A percentile compares a stretch with the other conserved stretches of the same genome.
Evolutionary conservation across 1,140 invertebrate species (phyloP).

Genomic region (Fopius arisanus): DNA sequence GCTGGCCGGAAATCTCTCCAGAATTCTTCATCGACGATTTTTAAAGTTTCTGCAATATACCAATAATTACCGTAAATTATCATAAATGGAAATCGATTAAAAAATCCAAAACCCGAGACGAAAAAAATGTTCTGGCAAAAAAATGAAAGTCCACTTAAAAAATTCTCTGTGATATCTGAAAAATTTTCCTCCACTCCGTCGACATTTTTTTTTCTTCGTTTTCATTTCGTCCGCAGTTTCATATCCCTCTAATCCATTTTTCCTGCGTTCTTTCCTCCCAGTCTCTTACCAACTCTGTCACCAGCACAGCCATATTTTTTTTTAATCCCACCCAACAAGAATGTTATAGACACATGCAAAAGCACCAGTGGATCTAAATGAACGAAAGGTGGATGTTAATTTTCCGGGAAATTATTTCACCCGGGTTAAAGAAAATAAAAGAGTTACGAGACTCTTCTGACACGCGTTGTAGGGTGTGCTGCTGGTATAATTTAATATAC

Average conservation of each 20-base stretch:
- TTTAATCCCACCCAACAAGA: not conserved
- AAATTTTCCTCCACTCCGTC: no score
- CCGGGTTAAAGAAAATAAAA: not conserved
- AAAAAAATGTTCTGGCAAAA: no score
- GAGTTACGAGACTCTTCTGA: not conserved
- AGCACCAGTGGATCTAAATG: slow-evolving; percentile 1
- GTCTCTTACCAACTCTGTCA: not conserved
- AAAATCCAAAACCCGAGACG: no score
- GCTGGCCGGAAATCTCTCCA: no score
- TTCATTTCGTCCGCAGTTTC: slow-evolving; percentile 7
- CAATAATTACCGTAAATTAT: no score
- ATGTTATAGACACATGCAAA: slow-evolving; percentile 9
- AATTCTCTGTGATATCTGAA: no score
- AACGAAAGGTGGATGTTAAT: slow-evolving; percentile 26
- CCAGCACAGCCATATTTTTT: not conserved
- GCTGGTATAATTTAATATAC: not conserved
- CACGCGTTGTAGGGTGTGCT: not conserved
- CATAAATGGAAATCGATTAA: no score
- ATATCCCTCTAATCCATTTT: slow-evolving; percentile 23
- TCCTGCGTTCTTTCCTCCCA: not conserved
- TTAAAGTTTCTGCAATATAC: no score
- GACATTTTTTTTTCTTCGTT: slow-evolving; percentile 17
- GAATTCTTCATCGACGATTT: no score
- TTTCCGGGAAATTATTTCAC: slow-evolving; percentile 33
- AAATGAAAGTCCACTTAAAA: no score